phyloP scores from a whole-genome alignment of 2,113 vertebrate species.

The Ptilonorhynchus violaceus region DNA sequence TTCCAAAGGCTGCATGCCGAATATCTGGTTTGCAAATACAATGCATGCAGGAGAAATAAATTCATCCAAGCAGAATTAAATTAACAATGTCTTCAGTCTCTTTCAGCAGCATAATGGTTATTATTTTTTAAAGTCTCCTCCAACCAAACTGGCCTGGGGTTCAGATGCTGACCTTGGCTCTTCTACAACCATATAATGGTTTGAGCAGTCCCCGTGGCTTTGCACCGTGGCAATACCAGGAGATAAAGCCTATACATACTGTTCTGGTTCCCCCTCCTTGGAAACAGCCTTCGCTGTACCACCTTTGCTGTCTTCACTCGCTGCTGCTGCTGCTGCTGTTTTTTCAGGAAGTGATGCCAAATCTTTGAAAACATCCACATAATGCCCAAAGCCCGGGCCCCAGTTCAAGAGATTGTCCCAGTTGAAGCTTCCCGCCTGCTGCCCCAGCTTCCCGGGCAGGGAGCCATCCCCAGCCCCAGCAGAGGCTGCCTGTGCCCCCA shows the following conservation, averaged over 20 bases:
- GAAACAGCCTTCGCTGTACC: constrained; percentile 81
- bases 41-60: constrained; percentile 74
- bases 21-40: constrained; percentile 57
- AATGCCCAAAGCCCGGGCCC: constrained; percentile 96
- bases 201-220: background rate
- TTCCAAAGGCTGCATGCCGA: constrained; percentile 70
- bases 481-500: constrained; percentile 56
- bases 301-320: constrained; percentile 84
- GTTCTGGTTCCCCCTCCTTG: constrained; percentile 90
- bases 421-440: constrained; percentile 86
- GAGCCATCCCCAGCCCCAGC: constrained; percentile 74
- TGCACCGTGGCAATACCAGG: background rate
- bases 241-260: constrained; percentile 86
- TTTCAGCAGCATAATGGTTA: constrained; percentile 80
- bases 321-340: constrained; percentile 70
- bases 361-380: constrained; percentile 97
- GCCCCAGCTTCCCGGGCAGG: constrained; percentile 83
- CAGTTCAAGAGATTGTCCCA: constrained; percentile 99
- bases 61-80: constrained; percentile 66
- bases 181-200: constrained; percentile 47
- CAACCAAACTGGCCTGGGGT: constrained; percentile 69
- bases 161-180: constrained; percentile 39
- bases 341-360: constrained; percentile 93
- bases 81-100: constrained; percentile 65
- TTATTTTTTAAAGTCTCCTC: constrained; percentile 71